A percentile compares a stretch with the other conserved stretches of the same genome.
phyloP scores from a whole-genome alignment of 2,888 invertebrate species.

The Corbicula japonica region DNA sequence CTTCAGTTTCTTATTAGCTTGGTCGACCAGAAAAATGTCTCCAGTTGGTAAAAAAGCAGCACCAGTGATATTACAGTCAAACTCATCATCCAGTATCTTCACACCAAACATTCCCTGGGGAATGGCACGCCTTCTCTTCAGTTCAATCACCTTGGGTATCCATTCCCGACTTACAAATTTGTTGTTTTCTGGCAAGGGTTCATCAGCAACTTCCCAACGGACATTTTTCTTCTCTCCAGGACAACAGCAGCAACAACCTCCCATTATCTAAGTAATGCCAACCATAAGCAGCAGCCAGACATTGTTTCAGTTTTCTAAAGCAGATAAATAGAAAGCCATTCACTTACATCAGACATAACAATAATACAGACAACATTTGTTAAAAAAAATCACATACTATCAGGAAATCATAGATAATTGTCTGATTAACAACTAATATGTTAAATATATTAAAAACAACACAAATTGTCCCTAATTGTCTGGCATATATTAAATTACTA shows the following conservation, averaged over 20 bases:
- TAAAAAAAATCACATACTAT: no score
- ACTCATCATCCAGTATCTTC: constrained; percentile 53
- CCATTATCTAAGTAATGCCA: no score
- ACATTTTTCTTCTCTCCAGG: constrained; percentile 16
- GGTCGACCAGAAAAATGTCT: constrained; percentile 56
- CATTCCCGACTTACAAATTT: constrained; percentile 54
- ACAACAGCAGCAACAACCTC: constrained; percentile 16
- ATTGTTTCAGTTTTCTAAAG: no score
- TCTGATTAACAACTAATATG: no score
- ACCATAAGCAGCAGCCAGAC: no score
- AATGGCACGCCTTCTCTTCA: constrained; percentile 44
- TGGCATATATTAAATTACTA: no score
- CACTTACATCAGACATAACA: no score
- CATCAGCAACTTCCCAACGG: constrained; percentile 33
- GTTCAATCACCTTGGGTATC: constrained; percentile 51
- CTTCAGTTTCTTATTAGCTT: constrained; percentile 59
- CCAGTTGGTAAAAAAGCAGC: constrained; percentile 56
- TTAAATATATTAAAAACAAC: no score
- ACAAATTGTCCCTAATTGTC: no score
- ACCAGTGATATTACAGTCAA: constrained; percentile 56
- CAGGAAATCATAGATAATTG: no score
- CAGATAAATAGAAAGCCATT: no score
- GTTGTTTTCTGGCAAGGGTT: constrained; percentile 37
- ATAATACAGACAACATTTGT: no score
- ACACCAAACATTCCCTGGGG: constrained; percentile 49